A percentile compares a stretch with the other conserved stretches of the same genome.
Conservation (phyloP, 2,797 vertebrate species). For the Brotula barbata region DNA sequence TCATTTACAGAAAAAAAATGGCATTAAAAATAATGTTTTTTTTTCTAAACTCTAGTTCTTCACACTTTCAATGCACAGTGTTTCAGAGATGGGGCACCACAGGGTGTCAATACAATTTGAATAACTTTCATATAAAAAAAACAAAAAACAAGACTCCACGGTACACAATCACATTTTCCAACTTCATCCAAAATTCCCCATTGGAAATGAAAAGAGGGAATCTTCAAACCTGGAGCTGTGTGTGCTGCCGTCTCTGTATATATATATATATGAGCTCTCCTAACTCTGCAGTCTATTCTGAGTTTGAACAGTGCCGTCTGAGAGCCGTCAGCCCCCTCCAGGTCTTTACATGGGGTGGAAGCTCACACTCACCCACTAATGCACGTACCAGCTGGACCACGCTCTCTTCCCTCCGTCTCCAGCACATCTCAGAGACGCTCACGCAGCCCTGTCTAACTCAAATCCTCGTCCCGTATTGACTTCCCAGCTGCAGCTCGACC, state of each 20-base stretch:
- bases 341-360: slow-evolving; percentile 57
- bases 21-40: no score
- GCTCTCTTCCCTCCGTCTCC: slow-evolving; percentile 28
- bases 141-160: no score
- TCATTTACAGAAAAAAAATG: no score
- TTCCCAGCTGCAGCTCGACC: neutral
- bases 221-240: no score
- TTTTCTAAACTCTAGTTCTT: no score
- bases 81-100: no score
- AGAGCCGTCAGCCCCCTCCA: slow-evolving; percentile 44
- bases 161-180: no score
- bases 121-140: no score
- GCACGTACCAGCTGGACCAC: slow-evolving; percentile 61
- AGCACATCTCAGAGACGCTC: slow-evolving; percentile 25
- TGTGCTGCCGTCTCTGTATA: neutral
- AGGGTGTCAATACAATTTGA: no score
- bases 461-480: slow-evolving; percentile 15
- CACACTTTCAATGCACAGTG: no score
- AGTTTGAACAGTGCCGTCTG: slow-evolving; percentile 43
- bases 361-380: slow-evolving; percentile 58
- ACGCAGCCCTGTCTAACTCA: slow-evolving; percentile 31
- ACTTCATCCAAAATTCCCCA: no score
- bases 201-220: no score
- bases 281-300: slow-evolving; percentile 31
- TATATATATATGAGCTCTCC: slow-evolving; percentile 5